A percentile compares a stretch with the other conserved stretches of the same genome.
phyloP scores from a whole-genome alignment of 2,113 vertebrate species.

The Brachypodius melanocephalos region DNA sequence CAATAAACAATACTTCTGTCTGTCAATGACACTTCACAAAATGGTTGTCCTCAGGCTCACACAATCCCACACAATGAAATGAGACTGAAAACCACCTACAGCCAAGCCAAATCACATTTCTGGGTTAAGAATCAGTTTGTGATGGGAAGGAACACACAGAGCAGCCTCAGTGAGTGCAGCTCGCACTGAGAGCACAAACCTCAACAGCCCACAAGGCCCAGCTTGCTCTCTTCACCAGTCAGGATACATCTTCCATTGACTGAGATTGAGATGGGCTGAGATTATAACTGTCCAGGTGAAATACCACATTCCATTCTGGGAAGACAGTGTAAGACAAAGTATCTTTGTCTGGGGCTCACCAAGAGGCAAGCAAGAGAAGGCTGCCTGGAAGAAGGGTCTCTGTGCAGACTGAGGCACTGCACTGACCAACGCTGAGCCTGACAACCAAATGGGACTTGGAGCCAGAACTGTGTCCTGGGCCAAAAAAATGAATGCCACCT shows the following conservation, averaged over 20 bases:
- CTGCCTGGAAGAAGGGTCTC: background rate
- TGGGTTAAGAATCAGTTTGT: background rate
- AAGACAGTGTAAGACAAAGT: background rate
- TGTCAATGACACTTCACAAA: background rate
- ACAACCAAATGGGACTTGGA: background rate
- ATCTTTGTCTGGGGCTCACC: background rate
- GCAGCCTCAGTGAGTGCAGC: rapidly evolving
- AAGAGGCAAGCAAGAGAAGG: background rate
- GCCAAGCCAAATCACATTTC: background rate
- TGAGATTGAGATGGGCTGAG: background rate
- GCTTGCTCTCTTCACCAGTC: background rate
- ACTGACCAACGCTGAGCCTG: rapidly evolving
- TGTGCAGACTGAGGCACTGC: background rate
- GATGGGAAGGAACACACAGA: background rate
- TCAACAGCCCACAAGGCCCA: background rate
- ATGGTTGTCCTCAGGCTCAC: background rate
- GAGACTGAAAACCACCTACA: background rate
- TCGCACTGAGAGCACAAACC: background rate
- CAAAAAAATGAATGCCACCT: background rate
- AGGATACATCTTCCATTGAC: background rate
- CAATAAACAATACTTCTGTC: background rate
- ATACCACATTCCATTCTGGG: background rate
- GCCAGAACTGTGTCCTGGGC: background rate
- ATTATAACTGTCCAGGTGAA: background rate
- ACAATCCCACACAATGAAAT: background rate